Evolutionary conservation across 2,797 vertebrate species (phyloP).

Genomic region (Mionectes olivaceus): DNA sequence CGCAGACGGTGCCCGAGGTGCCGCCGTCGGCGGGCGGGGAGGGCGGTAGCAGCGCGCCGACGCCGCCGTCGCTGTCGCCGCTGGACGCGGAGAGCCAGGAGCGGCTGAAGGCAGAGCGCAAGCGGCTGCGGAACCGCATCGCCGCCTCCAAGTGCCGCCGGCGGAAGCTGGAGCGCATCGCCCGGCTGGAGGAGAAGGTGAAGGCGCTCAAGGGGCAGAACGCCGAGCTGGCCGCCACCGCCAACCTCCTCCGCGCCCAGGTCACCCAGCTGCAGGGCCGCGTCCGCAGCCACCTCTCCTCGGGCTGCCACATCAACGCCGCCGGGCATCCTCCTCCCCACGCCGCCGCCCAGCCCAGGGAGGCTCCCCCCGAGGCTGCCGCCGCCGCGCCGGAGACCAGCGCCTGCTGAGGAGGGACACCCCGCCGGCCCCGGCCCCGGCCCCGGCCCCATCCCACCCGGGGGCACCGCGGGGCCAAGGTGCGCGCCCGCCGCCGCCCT

Average conservation of each 20-base stretch:
- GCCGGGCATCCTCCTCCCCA: slow-evolving; percentile 51
- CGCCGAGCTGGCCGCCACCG: slow-evolving; percentile 88
- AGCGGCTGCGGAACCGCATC: slow-evolving; percentile 89
- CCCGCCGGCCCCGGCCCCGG: not conserved
- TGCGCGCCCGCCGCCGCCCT: not conserved
- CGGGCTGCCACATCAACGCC: slow-evolving; percentile 85
- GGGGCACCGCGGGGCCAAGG: not conserved
- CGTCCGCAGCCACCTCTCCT: slow-evolving; percentile 89
- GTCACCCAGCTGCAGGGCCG: slow-evolving; percentile 89
- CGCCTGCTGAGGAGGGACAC: slow-evolving; percentile 26
- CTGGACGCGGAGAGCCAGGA: slow-evolving; percentile 89
- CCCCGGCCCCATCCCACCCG: not conserved
- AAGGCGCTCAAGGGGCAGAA: slow-evolving; percentile 90
- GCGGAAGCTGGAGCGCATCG: slow-evolving; percentile 89
- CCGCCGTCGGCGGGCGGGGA: slow-evolving; percentile 66
- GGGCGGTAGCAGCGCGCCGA: slow-evolving; percentile 70
- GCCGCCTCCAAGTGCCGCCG: slow-evolving; percentile 91
- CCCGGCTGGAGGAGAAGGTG: slow-evolving; percentile 89
- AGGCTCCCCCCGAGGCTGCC: not conserved
- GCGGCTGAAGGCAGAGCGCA: slow-evolving; percentile 88
- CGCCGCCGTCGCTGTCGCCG: slow-evolving; percentile 83
- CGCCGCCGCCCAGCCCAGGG: not conserved
- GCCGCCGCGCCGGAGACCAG: slow-evolving; percentile 10
- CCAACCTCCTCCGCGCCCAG: slow-evolving; percentile 86
- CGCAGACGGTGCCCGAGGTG: slow-evolving; percentile 89